Conservation (phyloP, 2,113 vertebrate species). For the Neopipo cinnamomea region DNA sequence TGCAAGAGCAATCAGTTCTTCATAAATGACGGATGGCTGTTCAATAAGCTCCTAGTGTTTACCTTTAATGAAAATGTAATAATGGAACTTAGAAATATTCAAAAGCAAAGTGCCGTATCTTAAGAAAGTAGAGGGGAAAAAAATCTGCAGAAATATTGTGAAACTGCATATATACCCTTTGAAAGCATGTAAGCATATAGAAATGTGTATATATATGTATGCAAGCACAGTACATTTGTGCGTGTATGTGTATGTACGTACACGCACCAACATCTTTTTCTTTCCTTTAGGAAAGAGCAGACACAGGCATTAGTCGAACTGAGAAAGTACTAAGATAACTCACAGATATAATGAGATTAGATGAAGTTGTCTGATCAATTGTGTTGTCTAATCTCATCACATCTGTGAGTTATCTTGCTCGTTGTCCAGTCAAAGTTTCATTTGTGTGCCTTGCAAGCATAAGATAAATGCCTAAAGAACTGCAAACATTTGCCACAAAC, state of each 20-base stretch:
- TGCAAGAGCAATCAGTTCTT: slow-evolving; percentile 25
- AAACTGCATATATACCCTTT: neutral
- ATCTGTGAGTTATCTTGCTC: neutral
- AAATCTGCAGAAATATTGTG: neutral
- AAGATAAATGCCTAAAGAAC: neutral
- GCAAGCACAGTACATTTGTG: neutral
- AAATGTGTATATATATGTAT: neutral
- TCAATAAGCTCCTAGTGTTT: slow-evolving; percentile 25
- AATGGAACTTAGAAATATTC: neutral
- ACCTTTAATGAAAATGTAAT: slow-evolving; percentile 25
- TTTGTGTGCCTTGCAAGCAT: neutral
- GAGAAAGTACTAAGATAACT: neutral
- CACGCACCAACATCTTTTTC: neutral
- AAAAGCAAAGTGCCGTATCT: neutral
- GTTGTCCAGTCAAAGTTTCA: neutral
- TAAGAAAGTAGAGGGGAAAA: neutral
- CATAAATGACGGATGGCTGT: neutral
- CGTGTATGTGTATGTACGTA: neutral
- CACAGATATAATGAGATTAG: neutral
- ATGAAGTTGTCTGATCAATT: neutral
- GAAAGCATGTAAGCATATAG: neutral
- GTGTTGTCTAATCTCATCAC: neutral
- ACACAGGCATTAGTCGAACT: neutral
- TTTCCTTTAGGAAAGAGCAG: neutral
- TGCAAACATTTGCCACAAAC: neutral